Percentiles rank a stretch among this genome's conserved stretches.
phyloP scores from a whole-genome alignment of 2,888 invertebrate genomes.

The Asteroscopus sphinx region DNA sequence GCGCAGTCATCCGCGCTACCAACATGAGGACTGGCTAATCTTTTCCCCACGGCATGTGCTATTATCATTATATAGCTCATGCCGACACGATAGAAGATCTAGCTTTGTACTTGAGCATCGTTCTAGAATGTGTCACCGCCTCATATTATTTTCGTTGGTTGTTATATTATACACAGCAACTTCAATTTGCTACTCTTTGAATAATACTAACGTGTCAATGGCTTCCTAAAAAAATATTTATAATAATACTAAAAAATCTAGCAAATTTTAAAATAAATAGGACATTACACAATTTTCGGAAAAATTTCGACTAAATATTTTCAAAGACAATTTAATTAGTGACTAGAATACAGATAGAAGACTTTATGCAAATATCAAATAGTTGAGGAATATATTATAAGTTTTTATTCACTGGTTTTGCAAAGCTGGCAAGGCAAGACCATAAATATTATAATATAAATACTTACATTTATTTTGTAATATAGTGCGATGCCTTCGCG shows the following conservation, averaged over 20 bases:
- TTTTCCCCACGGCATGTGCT: too few species aligned
- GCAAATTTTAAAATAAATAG: slow-evolving; percentile 2
- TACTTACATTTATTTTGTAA: neutral
- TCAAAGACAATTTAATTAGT: slow-evolving; percentile 17
- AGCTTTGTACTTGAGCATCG: too few species aligned
- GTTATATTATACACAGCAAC: neutral
- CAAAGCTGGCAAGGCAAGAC: slow-evolving; percentile 1
- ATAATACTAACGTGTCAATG: neutral
- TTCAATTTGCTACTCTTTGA: neutral
- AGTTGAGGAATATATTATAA: slow-evolving; percentile 24
- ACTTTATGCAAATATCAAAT: slow-evolving; percentile 17
- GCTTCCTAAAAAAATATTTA: neutral
- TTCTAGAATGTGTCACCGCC: too few species aligned
- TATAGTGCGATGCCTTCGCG: too few species aligned
- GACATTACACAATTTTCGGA: neutral
- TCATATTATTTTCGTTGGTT: too few species aligned
- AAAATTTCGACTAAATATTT: slow-evolving; percentile 9
- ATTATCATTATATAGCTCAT: too few species aligned
- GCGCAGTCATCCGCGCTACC: too few species aligned
- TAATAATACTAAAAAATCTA: slow-evolving; percentile 7
- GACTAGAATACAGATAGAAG: slow-evolving; percentile 35
- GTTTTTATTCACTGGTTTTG: slow-evolving; percentile 5
- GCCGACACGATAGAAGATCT: too few species aligned
- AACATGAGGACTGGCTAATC: too few species aligned
- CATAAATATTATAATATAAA: neutral